A percentile compares a stretch with the other conserved stretches of the same genome.
Conservation (phyloP, 2,113 vertebrate genomes). For the Natator depressus region DNA sequence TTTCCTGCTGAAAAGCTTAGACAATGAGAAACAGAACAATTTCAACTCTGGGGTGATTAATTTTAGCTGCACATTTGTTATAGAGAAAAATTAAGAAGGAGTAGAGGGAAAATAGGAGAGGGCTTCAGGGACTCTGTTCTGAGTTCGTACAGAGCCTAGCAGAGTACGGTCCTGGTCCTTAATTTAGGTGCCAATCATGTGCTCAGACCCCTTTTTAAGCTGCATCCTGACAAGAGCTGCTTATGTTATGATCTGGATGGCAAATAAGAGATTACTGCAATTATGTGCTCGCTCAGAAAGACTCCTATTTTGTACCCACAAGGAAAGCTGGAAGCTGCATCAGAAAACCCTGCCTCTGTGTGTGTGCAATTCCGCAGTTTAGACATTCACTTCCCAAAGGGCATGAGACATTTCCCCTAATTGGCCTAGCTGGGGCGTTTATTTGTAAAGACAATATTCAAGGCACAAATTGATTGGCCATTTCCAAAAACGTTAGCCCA, state of each 20-base stretch:
- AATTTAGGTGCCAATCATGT: not conserved
- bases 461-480: not conserved
- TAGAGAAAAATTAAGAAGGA: not conserved
- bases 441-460: not conserved
- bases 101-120: not conserved
- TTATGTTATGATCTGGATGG: not conserved
- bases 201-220: not conserved
- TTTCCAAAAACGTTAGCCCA: fast-evolving
- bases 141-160: not conserved
- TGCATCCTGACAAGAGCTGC: not conserved
- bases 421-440: not conserved
- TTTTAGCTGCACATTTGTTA: not conserved
- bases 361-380: not conserved
- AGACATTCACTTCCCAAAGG: not conserved
- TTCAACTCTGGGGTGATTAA: not conserved
- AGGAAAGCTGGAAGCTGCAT: not conserved
- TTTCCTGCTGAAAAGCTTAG: not conserved
- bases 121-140: not conserved
- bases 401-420: not conserved
- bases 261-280: not conserved
- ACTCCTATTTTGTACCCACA: fast-evolving
- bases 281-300: not conserved
- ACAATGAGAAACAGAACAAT: not conserved
- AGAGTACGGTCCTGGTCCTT: not conserved
- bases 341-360: not conserved